A percentile compares a stretch with the other conserved stretches of the same genome.
Conservation (phyloP, 23 tunicate species). For the Diplosoma virens region DNA sequence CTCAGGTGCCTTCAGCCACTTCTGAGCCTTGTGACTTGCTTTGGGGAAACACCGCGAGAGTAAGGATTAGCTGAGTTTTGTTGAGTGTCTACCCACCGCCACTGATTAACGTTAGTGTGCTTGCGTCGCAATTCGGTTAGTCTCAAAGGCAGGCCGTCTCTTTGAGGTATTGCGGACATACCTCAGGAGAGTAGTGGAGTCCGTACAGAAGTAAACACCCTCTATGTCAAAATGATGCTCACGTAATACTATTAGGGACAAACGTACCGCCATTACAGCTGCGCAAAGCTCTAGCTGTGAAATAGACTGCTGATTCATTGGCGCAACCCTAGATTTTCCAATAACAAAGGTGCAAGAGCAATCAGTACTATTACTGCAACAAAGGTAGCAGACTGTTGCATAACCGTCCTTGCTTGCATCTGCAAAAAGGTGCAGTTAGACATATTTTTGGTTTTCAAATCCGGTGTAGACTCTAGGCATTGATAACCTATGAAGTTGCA, state of each 20-base stretch:
- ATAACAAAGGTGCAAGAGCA: neutral
- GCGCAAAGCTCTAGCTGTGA: neutral
- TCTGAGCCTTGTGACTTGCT: neutral
- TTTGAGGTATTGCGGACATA: constrained; percentile 5
- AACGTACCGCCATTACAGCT: constrained; percentile 14
- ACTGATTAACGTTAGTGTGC: neutral
- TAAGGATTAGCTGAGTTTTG: neutral
- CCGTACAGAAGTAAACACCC: neutral
- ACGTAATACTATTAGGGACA: neutral
- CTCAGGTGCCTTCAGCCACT: neutral
- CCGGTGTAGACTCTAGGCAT: neutral
- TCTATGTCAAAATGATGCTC: neutral
- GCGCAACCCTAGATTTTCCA: constrained; percentile 7
- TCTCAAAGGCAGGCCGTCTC: constrained; percentile 1
- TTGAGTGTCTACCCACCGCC: constrained; percentile 1
- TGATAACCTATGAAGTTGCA: neutral
- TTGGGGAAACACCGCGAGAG: constrained; percentile 13
- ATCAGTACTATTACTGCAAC: neutral
- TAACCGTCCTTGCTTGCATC: neutral
- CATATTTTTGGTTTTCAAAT: neutral
- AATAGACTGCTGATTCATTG: constrained; percentile 6
- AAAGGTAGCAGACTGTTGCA: neutral
- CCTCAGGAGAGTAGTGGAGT: neutral
- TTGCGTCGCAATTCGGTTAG: neutral
- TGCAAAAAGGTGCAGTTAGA: constrained; percentile 1